These are phyloP conservation scores for Platyscapa corneri DNA, from an alignment of 1,140 invertebrate species.

Conservation along the genomic window DNA sequence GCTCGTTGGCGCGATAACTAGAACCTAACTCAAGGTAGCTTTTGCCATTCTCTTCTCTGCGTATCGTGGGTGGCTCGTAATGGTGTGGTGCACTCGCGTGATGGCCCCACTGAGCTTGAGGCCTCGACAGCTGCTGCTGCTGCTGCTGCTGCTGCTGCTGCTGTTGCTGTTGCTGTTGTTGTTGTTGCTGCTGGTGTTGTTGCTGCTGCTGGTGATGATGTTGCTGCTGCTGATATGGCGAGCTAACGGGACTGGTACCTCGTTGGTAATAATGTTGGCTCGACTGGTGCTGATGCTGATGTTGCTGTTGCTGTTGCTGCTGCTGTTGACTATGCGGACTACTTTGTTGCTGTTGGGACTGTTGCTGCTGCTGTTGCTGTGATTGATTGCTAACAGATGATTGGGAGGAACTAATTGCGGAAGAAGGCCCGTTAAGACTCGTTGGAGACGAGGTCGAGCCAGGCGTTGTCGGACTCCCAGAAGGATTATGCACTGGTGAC, in stretches of 20 bases:
- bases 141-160: constrained; percentile 60
- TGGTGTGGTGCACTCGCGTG: constrained; percentile 66
- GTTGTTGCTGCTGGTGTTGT: constrained; percentile 19
- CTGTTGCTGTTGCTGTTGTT: constrained; percentile 42
- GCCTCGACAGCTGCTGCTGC: constrained; percentile 51
- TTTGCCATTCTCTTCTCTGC: constrained; percentile 91
- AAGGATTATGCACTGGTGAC: constrained; percentile 43
- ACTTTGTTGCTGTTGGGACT: constrained; percentile 21
- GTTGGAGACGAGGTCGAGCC: background rate
- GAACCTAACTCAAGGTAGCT: constrained; percentile 90
- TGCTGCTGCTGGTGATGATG: constrained; percentile 12
- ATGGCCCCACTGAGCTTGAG: constrained; percentile 68
- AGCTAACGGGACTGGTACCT: too few species aligned
- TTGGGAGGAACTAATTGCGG: background rate
- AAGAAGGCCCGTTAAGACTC: background rate
- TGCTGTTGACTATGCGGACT: constrained; percentile 8
- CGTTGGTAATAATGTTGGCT: too few species aligned
- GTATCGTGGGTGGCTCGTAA: constrained; percentile 85
- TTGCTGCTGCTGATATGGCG: constrained; percentile 19
- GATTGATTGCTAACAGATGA: background rate
- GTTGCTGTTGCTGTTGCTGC: constrained; percentile 18
- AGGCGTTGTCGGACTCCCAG: constrained; percentile 13
- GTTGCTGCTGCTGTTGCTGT: constrained; percentile 31
- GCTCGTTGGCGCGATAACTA: constrained; percentile 76
- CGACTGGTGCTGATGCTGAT: too few species aligned